Evolutionary conservation across 35 echinoderm and acorn worm genomes (phyloP), one percentile per base, ranked within the genome.

Genomic region (Apostichopus parvimensis): DNA sequence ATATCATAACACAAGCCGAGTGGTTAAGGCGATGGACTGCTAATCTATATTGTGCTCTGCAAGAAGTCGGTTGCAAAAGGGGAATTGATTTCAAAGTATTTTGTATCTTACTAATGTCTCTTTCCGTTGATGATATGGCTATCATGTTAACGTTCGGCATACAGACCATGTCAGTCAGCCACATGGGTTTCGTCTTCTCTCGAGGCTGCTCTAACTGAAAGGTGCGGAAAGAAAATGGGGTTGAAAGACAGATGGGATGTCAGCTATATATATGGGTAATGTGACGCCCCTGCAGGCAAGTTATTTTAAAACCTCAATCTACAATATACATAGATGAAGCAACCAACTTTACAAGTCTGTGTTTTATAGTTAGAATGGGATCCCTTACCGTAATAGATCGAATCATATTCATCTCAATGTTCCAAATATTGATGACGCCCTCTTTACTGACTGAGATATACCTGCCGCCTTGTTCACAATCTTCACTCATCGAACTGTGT

Each of bases 111-210:
- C 97, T 94, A 13, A 99, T 96, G 61, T 99, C 97, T 60, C 97
- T 93, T 82, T 99, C 97, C 78, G 97, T 99, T 1, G 97, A 99
- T 77, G 97, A 99, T 80, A 99, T 94, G 18, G 97, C 95, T 55
- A 99, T 99, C 97, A 99, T 99, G 91, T 99, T 99, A 12, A 99
- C 93, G 64, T 99, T 99, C 20, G 97, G 95, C 97, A 99, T 99
- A 79, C 97, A 99, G 14, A 99, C 92, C 93, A 99, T 93, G 78
- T 99, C 97, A n/a, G 97, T 99, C 28, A 99, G 28, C 97, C 97
- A 99, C 97, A 99, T 99, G 0, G 97, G 93, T 79, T 96, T 99
- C 4, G 93, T 94, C 84, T 96, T 99, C 65, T 99, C 97, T 26
- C 97, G 94, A 53, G 97, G 97, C 79, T 96, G 97, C 60, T 99